A percentile compares a stretch with the other conserved stretches of the same genome.
These are phyloP conservation scores for Nasonia oneida DNA, from an alignment of 2,888 invertebrate species.

Conservation along the genomic window DNA sequence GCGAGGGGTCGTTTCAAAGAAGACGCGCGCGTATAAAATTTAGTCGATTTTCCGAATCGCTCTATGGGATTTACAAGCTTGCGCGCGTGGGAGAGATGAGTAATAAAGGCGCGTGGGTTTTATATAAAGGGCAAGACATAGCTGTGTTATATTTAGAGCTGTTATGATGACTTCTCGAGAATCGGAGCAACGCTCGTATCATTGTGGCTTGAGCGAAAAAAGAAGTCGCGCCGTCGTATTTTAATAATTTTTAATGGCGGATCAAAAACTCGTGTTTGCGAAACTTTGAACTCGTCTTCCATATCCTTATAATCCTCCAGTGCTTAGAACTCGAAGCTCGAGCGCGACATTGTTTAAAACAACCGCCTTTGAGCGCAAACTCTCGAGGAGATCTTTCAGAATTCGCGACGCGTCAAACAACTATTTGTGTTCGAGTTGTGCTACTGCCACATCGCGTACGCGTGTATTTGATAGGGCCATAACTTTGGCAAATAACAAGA, in stretches of 20 bases:
- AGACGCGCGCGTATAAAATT: background rate
- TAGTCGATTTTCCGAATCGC: constrained; percentile 19
- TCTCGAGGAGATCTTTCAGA: background rate
- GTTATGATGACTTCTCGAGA: background rate
- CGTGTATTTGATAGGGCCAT: constrained; percentile 18
- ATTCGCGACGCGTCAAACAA: background rate
- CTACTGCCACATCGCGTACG: background rate
- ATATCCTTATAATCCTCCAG: background rate
- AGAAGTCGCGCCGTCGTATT: background rate
- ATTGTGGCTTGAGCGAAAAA: background rate
- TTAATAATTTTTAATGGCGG: background rate
- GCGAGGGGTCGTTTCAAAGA: background rate
- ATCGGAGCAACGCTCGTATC: background rate
- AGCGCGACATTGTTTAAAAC: background rate
- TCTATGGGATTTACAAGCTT: background rate
- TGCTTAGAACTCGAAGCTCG: background rate
- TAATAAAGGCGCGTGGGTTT: background rate
- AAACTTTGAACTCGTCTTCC: background rate
- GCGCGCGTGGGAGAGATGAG: background rate
- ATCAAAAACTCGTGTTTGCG: background rate
- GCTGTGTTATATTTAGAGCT: background rate
- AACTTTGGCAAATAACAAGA: constrained; percentile 23
- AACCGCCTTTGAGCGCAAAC: background rate
- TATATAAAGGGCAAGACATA: background rate
- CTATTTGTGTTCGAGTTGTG: background rate